Conservation (phyloP, 2,113 vertebrate species). For the Crotophaga sulcirostris region DNA sequence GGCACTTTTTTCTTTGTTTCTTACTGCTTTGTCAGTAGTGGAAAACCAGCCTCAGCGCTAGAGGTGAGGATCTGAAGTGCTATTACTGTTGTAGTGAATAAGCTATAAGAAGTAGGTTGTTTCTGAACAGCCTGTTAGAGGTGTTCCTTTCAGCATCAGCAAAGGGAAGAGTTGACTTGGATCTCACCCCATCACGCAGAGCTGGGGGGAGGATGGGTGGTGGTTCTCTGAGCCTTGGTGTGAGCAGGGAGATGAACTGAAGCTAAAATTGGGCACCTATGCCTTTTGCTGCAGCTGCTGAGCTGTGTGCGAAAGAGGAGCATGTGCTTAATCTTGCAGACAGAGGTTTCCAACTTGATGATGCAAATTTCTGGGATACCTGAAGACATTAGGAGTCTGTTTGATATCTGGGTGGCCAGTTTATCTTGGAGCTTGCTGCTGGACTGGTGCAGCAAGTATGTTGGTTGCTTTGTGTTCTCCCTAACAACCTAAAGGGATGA, state of each 20-base stretch:
- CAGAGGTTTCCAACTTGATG: not conserved
- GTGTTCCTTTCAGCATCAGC: not conserved
- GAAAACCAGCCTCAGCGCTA: not conserved
- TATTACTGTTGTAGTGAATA: not conserved
- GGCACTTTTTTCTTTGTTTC: not conserved
- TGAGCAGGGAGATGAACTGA: not conserved
- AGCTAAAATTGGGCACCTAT: not conserved
- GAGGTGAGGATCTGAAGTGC: not conserved
- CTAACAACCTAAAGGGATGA: not conserved
- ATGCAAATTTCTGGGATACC: not conserved
- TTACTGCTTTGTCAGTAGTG: not conserved
- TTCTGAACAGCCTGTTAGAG: not conserved
- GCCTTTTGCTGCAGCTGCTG: not conserved
- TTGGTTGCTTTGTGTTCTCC: not conserved
- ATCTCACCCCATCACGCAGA: not conserved
- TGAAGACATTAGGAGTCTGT: not conserved
- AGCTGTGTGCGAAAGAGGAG: not conserved
- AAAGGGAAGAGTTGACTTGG: not conserved
- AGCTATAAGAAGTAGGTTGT: not conserved
- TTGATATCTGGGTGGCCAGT: not conserved
- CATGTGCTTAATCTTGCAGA: fast-evolving
- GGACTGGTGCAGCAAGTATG: not conserved
- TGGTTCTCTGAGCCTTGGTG: not conserved
- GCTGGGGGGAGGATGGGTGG: not conserved
- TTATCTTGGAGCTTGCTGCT: not conserved